These are phyloP conservation scores for Trochalopteron elliotii DNA, from an alignment of 2,113 vertebrate genomes.

Conservation along the genomic window DNA sequence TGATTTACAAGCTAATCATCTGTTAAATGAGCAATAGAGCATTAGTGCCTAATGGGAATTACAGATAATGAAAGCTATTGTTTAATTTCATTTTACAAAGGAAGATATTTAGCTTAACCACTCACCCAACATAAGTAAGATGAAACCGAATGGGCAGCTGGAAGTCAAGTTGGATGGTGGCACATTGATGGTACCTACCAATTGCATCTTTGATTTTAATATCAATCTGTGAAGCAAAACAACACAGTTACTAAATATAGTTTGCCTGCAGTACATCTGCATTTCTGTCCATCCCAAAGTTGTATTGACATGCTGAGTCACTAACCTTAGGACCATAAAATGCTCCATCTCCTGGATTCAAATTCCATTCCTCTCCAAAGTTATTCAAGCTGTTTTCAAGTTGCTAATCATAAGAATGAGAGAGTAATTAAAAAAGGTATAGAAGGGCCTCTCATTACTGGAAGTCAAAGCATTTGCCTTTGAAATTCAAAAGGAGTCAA, in stretches of 20 bases:
- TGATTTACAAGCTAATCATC: neutral
- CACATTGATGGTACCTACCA: conserved; percentile 93
- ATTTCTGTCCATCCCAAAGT: neutral
- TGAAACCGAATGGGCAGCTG: conserved; percentile 92
- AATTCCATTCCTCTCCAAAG: conserved; percentile 90
- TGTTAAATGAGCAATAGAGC: neutral
- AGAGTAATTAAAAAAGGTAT: neutral
- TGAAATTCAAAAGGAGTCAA: neutral
- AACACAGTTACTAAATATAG: neutral
- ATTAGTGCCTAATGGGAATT: neutral
- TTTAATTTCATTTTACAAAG: neutral
- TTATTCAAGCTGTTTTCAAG: conserved; percentile 88
- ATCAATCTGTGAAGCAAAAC: conserved; percentile 84
- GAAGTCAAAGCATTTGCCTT: neutral
- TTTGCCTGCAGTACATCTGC: neutral
- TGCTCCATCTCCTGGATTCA: conserved; percentile 90
- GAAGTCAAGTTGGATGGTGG: conserved; percentile 96
- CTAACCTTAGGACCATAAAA: conserved; percentile 97
- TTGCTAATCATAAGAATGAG: conserved; percentile 77
- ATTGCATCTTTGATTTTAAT: conserved; percentile 93
- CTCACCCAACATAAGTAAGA: conserved; percentile 92
- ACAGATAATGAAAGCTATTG: neutral
- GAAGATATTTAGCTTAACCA: neutral
- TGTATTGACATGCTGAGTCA: neutral
- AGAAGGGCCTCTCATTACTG: neutral